Evolutionary conservation across 2,113 vertebrate genomes (phyloP), one percentile per base, ranked within the genome.

Genomic region (Boleophthalmus pectinirostris): DNA sequence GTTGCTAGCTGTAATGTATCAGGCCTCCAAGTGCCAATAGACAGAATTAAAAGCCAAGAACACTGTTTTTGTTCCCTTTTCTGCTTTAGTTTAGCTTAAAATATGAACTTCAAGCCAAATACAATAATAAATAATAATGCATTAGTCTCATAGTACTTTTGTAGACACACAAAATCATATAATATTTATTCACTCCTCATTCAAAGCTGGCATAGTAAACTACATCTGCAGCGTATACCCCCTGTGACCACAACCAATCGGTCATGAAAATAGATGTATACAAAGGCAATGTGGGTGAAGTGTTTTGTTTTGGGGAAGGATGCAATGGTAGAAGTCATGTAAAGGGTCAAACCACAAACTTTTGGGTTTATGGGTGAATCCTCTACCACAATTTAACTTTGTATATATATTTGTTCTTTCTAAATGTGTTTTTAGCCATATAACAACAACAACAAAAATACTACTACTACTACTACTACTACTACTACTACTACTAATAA

Each of bases 1-100:
- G 65, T 46, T 46, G 38, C 21, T 66, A 21, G 45, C 23, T 66
- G 38, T 24, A 66, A 66, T 66, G 38, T 43, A 23, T 47, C n/a
- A 46, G 47, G 45, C 38, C 47, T 47, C 21, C 56, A 10, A 64
- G 43, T 66, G 38, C 38, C 65, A 46, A 24, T 21, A 43, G 21
- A 47, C 38, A 66, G 25, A 66, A 46, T 47, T 35, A 67, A 21
- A 60, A 20, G 1, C 5, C 6, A 64, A 56, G 3, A 70, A 54
- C 60, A 64, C 21, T 45, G 18, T 63, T 8, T 66, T 47, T 68
- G 20, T 54, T 8, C 18, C 23, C 24, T 46, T 21, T 70, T 14
- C 21, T 54, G 3, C 68, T 61, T 25, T 9, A 2, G 23, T 35
- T 53, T 46, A 38, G 15, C 18, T 57, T 60, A 33, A 3, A 68